These are phyloP conservation scores for Cygnus olor DNA, from an alignment of 2,797 vertebrate species.

Conservation along the genomic window DNA sequence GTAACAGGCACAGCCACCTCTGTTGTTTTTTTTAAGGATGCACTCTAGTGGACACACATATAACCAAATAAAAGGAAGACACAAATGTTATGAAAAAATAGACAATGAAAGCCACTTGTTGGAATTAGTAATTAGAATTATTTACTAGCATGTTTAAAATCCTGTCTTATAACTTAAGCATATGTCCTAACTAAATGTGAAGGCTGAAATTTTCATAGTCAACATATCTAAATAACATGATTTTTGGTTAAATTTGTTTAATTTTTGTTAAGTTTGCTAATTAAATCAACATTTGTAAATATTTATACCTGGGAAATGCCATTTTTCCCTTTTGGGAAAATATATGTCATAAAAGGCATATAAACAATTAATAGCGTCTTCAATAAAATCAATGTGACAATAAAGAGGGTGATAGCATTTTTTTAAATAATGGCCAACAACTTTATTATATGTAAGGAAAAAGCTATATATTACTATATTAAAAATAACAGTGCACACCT, in stretches of 20 bases:
- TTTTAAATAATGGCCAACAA: background rate
- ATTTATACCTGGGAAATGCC: background rate
- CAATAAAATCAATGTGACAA: background rate
- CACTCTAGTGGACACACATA: constrained; percentile 58
- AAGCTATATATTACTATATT: background rate
- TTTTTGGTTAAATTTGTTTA: too few relatives aligned
- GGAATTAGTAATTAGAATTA: background rate
- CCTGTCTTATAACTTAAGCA: background rate
- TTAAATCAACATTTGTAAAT: background rate
- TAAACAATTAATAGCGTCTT: background rate
- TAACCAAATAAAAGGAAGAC: background rate
- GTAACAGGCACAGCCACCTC: background rate
- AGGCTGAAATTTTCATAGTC: background rate
- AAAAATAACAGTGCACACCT: background rate
- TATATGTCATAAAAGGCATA: background rate
- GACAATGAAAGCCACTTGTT: background rate
- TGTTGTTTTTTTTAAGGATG: constrained; percentile 31
- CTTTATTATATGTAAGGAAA: background rate
- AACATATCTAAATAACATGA: background rate
- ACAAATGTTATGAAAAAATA: background rate
- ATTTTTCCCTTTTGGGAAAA: background rate
- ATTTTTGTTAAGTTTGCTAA: too few relatives aligned
- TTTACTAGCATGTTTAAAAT: background rate
- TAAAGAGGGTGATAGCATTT: background rate
- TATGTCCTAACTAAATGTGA: background rate